A percentile compares a stretch with the other conserved stretches of the same genome.
phyloP scores from a whole-genome alignment of 2,888 invertebrate genomes.

The Drosophila rubida region DNA sequence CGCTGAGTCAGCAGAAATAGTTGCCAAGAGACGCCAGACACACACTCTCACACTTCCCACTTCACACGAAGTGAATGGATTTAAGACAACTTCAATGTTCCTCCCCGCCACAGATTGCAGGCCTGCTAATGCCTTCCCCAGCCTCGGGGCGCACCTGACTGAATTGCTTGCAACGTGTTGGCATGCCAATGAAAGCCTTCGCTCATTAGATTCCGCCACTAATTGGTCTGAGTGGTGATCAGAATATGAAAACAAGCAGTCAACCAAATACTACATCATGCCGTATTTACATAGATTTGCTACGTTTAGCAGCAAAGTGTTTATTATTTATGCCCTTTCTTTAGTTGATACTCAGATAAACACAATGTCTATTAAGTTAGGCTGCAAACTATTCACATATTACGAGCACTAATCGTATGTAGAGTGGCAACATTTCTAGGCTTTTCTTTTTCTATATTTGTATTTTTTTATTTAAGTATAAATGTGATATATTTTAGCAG shows the following conservation, averaged over 20 bases:
- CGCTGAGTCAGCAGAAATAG: conserved; percentile 53
- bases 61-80: background rate
- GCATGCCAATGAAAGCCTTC: background rate
- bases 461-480: no score
- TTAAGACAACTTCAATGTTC: conserved; percentile 13
- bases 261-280: background rate
- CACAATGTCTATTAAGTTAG: no score
- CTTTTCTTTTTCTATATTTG: no score
- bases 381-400: no score
- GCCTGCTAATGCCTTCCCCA: background rate
- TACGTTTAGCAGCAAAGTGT: no score
- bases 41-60: conserved; percentile 2
- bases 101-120: background rate
- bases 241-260: no score
- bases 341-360: no score
- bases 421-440: no score
- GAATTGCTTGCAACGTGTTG: background rate
- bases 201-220: background rate
- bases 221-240: no score
- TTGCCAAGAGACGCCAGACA: conserved; percentile 28
- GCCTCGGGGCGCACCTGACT: background rate
- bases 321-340: no score
- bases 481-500: no score
- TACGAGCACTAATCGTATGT: no score
- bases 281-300: background rate